These are phyloP conservation scores for Vireo altiloquus DNA, from an alignment of 2,113 vertebrate species.

Conservation along the genomic window DNA sequence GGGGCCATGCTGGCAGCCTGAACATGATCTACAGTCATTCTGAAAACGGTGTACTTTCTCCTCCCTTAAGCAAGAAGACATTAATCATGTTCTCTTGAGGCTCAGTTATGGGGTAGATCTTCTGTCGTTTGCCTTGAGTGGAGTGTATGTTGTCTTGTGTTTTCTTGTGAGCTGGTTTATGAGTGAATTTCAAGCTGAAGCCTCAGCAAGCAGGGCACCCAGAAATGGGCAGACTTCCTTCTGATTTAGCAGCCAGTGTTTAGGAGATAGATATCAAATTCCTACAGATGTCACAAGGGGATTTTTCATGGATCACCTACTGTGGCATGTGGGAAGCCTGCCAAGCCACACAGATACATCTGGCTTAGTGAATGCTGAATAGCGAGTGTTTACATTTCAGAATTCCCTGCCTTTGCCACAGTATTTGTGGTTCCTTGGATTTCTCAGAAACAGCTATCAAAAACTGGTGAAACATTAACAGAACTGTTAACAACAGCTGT, in stretches of 20 bases:
- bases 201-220: background rate
- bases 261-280: background rate
- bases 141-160: background rate
- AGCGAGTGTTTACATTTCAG: background rate
- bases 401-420: background rate
- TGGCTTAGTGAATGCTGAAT: background rate
- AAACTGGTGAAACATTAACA: background rate
- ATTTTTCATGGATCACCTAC: background rate
- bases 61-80: background rate
- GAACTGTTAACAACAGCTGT: background rate
- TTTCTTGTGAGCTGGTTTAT: background rate
- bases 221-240: background rate
- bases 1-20: background rate
- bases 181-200: background rate
- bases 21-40: background rate
- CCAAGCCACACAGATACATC: background rate
- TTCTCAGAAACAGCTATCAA: background rate
- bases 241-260: background rate
- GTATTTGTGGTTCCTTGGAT: background rate
- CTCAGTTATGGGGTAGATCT: background rate
- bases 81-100: background rate
- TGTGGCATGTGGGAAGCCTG: accelerated
- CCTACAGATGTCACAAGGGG: accelerated
- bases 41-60: background rate
- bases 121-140: background rate